Base-by-base conservation (phyloP, 2,888 invertebrate genomes). In the Synergus itoensis region DNA sequence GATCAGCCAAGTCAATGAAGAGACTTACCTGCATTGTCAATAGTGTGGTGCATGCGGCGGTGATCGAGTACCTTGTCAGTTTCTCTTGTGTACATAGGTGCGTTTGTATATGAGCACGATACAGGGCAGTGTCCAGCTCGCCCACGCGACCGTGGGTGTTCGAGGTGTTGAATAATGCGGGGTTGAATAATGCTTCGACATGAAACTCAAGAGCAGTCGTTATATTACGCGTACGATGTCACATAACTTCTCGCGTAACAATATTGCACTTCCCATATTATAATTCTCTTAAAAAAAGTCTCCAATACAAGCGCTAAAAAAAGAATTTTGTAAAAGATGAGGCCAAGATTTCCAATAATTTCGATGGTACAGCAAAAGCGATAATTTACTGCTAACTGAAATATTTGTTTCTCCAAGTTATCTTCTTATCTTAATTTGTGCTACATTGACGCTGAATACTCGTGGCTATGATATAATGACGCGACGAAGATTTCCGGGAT, bases 121-220 rank as follows among this genome's bases (percentile, higher is more conserved):
- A 36, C 48, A 36, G 63, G 41, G 53, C 79, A 60, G 45, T 83
- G 79, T 81, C 82, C 79, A 80, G 76, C 69, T 77, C 82, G 76
- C 82, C 84, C 77, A 84, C 84, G 84, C 79, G 78, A 80, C 77
- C 82, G 84, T 83, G 82, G 82, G 85, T 85, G 84, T 84, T 79
- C 84, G 76, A 82, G 84, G 84, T 84, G 85, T 87, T 88, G 87
- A 88, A 88, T 89, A 88, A 87, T 41, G 36, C 77, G 16, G n/a
- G 67, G 53, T 77, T 48, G 67, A 67, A 62, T 57, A 57, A 69
- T 83, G 75, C 84, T 83, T 84, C 85, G 82, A 79, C 76, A 81
- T 79, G 79, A 79, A 53, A 83, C 84, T 83, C 83, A 81, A 81
- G 83, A 84, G 84, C 83, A 84, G 84, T 86, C 84, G 84, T 88